Evolutionary conservation across 2,113 vertebrate genomes (phyloP).

Genomic region (Phrynosoma blainvillii): DNA sequence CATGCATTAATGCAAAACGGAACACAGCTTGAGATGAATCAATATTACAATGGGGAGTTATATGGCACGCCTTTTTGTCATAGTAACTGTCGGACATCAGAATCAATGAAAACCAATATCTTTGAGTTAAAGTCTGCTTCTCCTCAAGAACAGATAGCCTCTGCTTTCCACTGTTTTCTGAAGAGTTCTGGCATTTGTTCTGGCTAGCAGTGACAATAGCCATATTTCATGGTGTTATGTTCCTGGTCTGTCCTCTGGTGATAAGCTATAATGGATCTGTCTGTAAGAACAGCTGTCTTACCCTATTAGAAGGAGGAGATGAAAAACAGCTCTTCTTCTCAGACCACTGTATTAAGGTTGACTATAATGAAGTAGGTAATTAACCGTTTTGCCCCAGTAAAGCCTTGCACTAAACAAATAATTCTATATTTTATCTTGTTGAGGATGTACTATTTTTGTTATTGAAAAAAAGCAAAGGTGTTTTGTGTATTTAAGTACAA

Average conservation of each 20-base stretch:
- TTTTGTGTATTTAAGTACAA: slow-evolving; percentile 45
- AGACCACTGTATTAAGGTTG: slow-evolving; percentile 90
- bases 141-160: slow-evolving; percentile 53
- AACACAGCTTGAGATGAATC: slow-evolving; percentile 50
- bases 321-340: slow-evolving; percentile 83
- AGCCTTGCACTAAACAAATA: slow-evolving; percentile 74
- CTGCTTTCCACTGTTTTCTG: slow-evolving; percentile 37
- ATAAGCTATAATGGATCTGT: slow-evolving; percentile 98
- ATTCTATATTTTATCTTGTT: slow-evolving; percentile 53
- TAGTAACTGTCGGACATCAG: slow-evolving; percentile 52
- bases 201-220: slow-evolving; percentile 82
- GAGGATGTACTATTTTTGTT: slow-evolving; percentile 57
- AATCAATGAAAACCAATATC: slow-evolving; percentile 76
- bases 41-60: slow-evolving; percentile 39
- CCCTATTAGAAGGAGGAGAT: slow-evolving; percentile 78
- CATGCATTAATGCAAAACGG: background rate
- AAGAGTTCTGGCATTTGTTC: slow-evolving; percentile 50
- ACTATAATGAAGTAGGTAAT: slow-evolving; percentile 93
- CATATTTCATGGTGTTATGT: slow-evolving; percentile 87
- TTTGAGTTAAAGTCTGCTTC: slow-evolving; percentile 64
- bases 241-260: slow-evolving; percentile 83
- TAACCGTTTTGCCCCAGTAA: slow-evolving; percentile 88
- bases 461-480: slow-evolving; percentile 42
- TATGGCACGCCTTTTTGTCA: slow-evolving; percentile 71
- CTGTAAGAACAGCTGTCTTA: slow-evolving; percentile 77